phyloP scores from a whole-genome alignment of 2,888 invertebrate genomes.

The Pomacea canaliculata region DNA sequence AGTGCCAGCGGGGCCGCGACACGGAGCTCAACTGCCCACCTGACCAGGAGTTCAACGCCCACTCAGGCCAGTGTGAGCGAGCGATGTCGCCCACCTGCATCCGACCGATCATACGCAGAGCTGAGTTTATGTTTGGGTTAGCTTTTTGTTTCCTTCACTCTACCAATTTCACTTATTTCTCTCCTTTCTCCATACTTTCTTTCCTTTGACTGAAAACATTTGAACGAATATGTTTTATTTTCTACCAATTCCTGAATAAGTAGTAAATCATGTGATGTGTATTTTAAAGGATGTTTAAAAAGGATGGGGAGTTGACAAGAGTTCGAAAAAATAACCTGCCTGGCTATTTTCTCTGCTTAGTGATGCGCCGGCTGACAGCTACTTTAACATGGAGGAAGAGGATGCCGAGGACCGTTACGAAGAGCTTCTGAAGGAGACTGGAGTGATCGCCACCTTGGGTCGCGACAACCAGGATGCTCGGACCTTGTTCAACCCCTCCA shows the following conservation, averaged over 20 bases:
- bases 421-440: slow-evolving; percentile 4
- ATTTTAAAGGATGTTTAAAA: no score
- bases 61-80: neutral
- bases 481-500: neutral
- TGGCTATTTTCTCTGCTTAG: neutral
- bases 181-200: neutral
- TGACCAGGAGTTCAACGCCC: slow-evolving; percentile 26
- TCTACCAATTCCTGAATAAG: no score
- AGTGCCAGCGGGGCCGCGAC: slow-evolving; percentile 6
- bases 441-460: slow-evolving; percentile 13
- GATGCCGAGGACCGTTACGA: neutral
- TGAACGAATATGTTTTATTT: no score
- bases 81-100: slow-evolving; percentile 11
- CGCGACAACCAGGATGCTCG: slow-evolving; percentile 3
- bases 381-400: neutral
- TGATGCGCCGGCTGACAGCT: slow-evolving; percentile 17
- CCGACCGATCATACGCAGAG: neutral
- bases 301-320: no score
- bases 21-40: slow-evolving; percentile 21
- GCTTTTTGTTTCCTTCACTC: neutral
- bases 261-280: no score
- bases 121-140: slow-evolving; percentile 9
- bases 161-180: no score
- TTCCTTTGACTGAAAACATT: neutral
- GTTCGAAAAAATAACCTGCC: no score